Evolutionary conservation across 2,113 vertebrate species (phyloP).

Genomic region (Chamaea fasciata): DNA sequence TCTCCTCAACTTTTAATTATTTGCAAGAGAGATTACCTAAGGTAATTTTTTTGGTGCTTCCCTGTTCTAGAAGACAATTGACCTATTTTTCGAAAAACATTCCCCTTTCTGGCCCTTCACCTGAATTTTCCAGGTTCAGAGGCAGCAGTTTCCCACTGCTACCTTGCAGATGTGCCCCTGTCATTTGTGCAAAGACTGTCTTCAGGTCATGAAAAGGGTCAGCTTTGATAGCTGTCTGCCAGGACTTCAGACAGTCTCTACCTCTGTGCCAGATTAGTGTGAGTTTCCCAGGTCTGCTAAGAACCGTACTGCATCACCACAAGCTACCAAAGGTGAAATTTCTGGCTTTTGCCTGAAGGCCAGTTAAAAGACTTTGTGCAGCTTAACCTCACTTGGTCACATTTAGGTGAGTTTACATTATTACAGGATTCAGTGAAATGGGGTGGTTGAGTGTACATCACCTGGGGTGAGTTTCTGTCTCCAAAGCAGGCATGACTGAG

Average conservation of each 20-base stretch:
- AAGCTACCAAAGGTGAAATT: background rate
- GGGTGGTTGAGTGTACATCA: background rate
- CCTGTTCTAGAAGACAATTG: background rate
- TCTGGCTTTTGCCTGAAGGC: background rate
- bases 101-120: accelerated
- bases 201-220: background rate
- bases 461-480: background rate
- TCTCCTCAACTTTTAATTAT: background rate
- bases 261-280: background rate
- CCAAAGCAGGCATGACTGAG: background rate
- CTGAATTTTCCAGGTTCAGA: background rate
- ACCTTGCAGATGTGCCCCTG: background rate
- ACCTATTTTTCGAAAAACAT: background rate
- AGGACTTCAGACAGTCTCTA: background rate
- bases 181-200: background rate
- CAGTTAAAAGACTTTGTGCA: background rate
- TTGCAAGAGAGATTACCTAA: background rate
- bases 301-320: background rate
- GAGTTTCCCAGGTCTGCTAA: background rate
- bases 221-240: background rate
- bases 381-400: background rate
- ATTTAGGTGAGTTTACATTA: background rate
- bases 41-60: background rate
- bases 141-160: background rate
- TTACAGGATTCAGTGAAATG: background rate